A percentile compares a stretch with the other conserved stretches of the same genome.
Evolutionary conservation across 2,888 invertebrate species (phyloP).

Genomic region (Matsumyia berberina): DNA sequence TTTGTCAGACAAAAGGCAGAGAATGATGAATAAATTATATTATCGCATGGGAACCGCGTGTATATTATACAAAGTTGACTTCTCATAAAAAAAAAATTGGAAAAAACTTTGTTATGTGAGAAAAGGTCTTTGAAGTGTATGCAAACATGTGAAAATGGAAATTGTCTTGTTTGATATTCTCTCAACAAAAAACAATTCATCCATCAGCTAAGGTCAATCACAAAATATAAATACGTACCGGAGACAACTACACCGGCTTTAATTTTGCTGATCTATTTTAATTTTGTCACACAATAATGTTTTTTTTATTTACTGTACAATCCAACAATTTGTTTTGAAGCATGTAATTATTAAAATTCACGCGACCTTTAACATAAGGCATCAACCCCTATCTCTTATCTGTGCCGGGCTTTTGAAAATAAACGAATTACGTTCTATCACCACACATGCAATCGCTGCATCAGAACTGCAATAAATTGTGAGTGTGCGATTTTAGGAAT

Average conservation of each 20-base stretch:
- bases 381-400: neutral
- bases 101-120: no score
- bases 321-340: slow-evolving; percentile 9
- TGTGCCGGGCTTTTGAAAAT: neutral
- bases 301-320: neutral
- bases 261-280: neutral
- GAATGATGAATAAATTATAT: slow-evolving; percentile 31
- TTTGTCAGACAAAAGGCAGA: slow-evolving; percentile 24
- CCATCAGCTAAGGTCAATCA: no score
- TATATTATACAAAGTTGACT: no score
- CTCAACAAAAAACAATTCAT: no score
- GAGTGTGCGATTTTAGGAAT: neutral
- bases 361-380: neutral
- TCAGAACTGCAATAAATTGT: neutral
- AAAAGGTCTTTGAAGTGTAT: no score
- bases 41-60: neutral
- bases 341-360: slow-evolving; percentile 16
- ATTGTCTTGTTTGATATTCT: no score
- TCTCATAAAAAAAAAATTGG: no score
- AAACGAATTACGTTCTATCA: slow-evolving; percentile 6
- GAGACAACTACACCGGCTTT: no score
- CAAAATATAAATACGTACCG: no score
- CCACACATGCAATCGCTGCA: neutral
- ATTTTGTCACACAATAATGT: neutral
- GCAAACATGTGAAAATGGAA: no score